Conservation (phyloP, 1,140 invertebrate species). For the Globodera rostochiensis region DNA sequence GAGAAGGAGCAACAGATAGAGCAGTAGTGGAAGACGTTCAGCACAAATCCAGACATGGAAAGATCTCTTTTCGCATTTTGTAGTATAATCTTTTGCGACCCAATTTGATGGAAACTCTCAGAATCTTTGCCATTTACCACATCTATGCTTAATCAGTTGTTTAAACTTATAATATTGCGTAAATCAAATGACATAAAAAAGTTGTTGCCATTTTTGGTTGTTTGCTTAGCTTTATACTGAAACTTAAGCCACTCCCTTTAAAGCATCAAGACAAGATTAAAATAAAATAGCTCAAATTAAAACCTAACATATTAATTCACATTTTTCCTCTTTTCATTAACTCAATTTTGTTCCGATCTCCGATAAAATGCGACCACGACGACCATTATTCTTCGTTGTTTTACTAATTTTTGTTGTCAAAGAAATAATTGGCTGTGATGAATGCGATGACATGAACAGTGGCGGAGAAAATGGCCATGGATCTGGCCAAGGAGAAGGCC, state of each 20-base stretch:
- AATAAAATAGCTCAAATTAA: neutral
- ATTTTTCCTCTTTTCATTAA: too few species aligned
- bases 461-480: neutral
- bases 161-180: neutral
- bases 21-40: too few species aligned
- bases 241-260: neutral
- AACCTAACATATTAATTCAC: neutral
- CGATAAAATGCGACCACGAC: neutral
- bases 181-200: conserved; percentile 2
- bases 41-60: too few species aligned
- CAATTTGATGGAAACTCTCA: too few species aligned
- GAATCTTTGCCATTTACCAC: too few species aligned
- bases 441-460: neutral
- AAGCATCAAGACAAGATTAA: neutral
- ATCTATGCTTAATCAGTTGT: too few species aligned
- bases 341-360: neutral
- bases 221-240: conserved; percentile 6
- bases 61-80: too few species aligned
- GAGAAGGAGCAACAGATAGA: neutral
- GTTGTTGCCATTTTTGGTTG: conserved; percentile 10
- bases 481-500: neutral
- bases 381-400: neutral
- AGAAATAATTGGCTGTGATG: conserved; percentile 1
- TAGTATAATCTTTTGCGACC: too few species aligned
- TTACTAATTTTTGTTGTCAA: conserved; percentile 2